Evolutionary conservation across 2,888 invertebrate genomes (phyloP), one percentile per base, ranked within the genome.

Genomic region (Pristionchus fissidentatus): DNA sequence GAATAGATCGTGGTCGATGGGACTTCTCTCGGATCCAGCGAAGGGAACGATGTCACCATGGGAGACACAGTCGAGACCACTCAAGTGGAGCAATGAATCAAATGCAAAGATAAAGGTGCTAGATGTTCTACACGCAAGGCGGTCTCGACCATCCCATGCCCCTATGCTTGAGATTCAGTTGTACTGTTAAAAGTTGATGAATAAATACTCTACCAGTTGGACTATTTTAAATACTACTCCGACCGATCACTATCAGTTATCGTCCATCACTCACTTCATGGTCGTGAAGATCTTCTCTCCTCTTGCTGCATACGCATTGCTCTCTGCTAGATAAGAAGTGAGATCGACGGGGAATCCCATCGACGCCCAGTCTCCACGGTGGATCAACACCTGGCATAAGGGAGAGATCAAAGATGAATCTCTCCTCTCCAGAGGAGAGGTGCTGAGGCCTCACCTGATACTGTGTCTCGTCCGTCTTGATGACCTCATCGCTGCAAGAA

Each of bases 41-140:
- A 97, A 98, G 0, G 99, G 99, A 89, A 98, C 95, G 88, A 99
- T 96, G 93, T 99, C 98, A 92, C 97, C 97, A 92, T 99, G 99
- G 0, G 97, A 96, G 15, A 98, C 98, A 93, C 98, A 99, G 94
- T 99, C 98, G 86, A 99, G 93, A 0, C 98, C 98, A 77, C 90
- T 88, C 83, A 86, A 93, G 87, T 19, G 13, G 41, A 80, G 66
- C 13, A 73, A 35, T 29, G 73, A n/a, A n/a, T n/a, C n/a, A n/a
- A n/a, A n/a, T n/a, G n/a, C 22, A 22, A 13, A 52, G 22, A 15
- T 52, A n/a, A n/a, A n/a, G n/a, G n/a, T n/a, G n/a, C n/a, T n/a
- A n/a, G n/a, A n/a, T n/a, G n/a, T n/a, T n/a, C n/a, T n/a, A n/a
- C n/a, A n/a, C n/a, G n/a, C n/a, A n/a, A n/a, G n/a, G n/a, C n/a